These are phyloP conservation scores for Melieria omissa DNA, from an alignment of 2,888 invertebrate genomes.

Conservation along the genomic window DNA sequence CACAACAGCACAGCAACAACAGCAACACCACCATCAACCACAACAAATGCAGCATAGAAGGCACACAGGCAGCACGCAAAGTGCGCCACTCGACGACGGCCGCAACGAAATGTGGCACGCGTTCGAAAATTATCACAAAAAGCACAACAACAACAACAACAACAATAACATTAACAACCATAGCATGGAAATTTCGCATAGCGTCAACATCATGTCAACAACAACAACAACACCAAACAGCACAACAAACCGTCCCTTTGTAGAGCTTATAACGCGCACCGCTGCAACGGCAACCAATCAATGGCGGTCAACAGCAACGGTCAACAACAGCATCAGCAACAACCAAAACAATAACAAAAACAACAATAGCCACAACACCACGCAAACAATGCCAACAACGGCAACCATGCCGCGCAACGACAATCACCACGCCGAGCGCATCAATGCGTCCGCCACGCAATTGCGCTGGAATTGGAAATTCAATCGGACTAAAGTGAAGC, in stretches of 20 bases:
- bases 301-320: conserved; percentile 29
- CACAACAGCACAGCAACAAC: background rate
- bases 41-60: background rate
- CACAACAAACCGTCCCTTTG: too few species aligned
- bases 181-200: too few species aligned
- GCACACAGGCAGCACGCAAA: background rate
- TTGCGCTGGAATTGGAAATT: conserved; percentile 49
- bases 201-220: too few species aligned
- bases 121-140: conserved; percentile 8
- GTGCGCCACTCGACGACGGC: conserved; percentile 3
- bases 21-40: background rate
- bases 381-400: background rate
- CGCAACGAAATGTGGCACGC: conserved; percentile 13
- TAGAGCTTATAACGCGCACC: background rate
- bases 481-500: conserved; percentile 57
- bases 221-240: too few species aligned
- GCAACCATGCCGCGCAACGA: background rate
- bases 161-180: background rate
- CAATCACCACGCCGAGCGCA: background rate
- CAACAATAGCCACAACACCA: conserved; percentile 22
- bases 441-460: background rate
- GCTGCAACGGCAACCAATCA: conserved; percentile 9
- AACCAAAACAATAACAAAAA: conserved; percentile 30
- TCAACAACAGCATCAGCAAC: background rate
- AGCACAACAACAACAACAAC: conserved; percentile 20